Percentiles rank a stretch among this genome's conserved stretches.
phyloP scores from a whole-genome alignment of 2,797 vertebrate genomes.

The Aulostomus chinensis region DNA sequence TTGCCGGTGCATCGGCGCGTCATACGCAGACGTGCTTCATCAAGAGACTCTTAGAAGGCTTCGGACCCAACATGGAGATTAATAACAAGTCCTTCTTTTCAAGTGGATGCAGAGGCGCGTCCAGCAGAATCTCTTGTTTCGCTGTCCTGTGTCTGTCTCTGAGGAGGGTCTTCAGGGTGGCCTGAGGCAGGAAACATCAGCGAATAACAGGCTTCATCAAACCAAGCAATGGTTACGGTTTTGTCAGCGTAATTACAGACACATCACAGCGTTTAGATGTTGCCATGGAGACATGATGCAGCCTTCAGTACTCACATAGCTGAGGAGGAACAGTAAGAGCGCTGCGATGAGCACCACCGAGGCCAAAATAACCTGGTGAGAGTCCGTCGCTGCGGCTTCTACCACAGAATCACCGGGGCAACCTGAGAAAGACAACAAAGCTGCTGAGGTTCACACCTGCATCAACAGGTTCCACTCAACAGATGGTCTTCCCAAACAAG shows the following conservation, averaged over 20 bases:
- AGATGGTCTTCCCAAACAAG: too few relatives aligned
- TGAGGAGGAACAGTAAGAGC: constrained; percentile 48
- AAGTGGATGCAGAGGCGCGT: constrained; percentile 32
- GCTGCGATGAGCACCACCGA: constrained; percentile 31
- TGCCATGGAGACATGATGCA: neutral
- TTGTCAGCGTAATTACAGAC: neutral
- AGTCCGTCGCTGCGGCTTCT: neutral
- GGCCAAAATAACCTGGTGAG: constrained; percentile 41
- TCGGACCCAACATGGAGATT: constrained; percentile 57
- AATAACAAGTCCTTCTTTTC: constrained; percentile 51
- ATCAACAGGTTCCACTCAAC: too few relatives aligned
- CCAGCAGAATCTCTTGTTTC: constrained; percentile 22
- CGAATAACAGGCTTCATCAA: constrained; percentile 1
- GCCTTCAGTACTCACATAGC: constrained; percentile 70
- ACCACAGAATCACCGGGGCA: neutral
- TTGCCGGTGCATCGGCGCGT: too few relatives aligned
- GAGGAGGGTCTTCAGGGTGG: constrained; percentile 42
- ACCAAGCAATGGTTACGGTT: neutral
- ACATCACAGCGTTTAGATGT: neutral
- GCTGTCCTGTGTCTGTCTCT: constrained; percentile 14
- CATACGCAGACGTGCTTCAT: too few relatives aligned
- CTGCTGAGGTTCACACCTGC: neutral
- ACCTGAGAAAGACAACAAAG: constrained; percentile 46
- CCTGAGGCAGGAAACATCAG: constrained; percentile 26
- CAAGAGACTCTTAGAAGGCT: neutral